Percentiles rank a stretch among this genome's conserved stretches.
Evolutionary conservation across 2,113 vertebrate genomes (phyloP).

Genomic region (Psittacus erithacus): DNA sequence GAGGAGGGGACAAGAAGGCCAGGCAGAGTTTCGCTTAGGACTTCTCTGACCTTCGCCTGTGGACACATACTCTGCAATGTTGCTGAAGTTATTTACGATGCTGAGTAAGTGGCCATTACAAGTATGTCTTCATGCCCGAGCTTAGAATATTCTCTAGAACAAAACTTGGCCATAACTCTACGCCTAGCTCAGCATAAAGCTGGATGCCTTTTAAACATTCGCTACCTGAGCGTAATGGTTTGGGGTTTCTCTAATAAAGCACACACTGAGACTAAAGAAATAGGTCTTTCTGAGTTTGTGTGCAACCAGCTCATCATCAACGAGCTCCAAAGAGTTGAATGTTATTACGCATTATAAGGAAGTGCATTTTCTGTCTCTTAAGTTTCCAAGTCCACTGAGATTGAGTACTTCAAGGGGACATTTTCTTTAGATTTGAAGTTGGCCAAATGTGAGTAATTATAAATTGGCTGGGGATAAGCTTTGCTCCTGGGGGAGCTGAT

Average conservation of each 20-base stretch:
- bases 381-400: neutral
- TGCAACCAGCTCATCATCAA: neutral
- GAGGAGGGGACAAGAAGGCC: neutral
- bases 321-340: neutral
- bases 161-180: neutral
- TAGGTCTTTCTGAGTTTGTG: neutral
- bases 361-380: neutral
- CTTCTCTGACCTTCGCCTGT: neutral
- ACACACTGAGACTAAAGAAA: neutral
- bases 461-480: neutral
- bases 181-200: neutral
- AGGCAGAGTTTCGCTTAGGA: neutral
- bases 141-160: neutral
- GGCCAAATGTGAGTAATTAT: neutral
- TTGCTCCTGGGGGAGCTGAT: slow-evolving; percentile 7
- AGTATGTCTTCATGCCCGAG: neutral
- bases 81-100: neutral
- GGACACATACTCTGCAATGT: neutral
- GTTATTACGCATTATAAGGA: neutral
- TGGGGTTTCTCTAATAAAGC: neutral
- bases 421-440: neutral
- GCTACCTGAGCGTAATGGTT: rapidly evolving
- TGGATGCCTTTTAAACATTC: neutral
- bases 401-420: neutral
- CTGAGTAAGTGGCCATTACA: neutral